These are phyloP conservation scores for Odontamblyopus lacepedii DNA, from an alignment of 2,797 vertebrate genomes.

Conservation along the genomic window DNA sequence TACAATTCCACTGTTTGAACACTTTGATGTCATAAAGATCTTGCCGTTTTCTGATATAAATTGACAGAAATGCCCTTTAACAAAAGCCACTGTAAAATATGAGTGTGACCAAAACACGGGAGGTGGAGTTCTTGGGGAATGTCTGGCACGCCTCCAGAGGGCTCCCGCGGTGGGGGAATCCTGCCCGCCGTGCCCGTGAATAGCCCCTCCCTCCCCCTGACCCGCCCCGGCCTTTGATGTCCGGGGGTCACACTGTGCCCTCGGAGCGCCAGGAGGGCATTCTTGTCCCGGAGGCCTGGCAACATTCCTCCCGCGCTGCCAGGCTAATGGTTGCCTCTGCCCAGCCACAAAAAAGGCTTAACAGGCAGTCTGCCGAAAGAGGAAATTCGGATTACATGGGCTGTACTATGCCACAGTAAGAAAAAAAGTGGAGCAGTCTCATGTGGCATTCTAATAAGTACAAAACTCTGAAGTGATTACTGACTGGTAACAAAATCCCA, in stretches of 20 bases:
- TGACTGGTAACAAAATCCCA: background rate
- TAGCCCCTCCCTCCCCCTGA: slow-evolving; percentile 60
- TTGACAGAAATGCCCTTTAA: background rate
- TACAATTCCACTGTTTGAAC: background rate
- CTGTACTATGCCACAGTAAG: background rate
- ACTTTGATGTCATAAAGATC: background rate
- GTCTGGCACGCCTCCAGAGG: slow-evolving; percentile 65
- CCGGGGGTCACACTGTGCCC: slow-evolving; percentile 57
- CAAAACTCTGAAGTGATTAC: background rate
- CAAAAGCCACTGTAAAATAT: slow-evolving; percentile 21
- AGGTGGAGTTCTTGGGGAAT: slow-evolving; percentile 45
- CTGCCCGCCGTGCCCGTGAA: slow-evolving; percentile 69
- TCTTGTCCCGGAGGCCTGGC: slow-evolving; percentile 60
- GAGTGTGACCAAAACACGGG: slow-evolving; percentile 34
- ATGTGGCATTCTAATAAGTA: background rate
- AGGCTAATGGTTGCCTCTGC: slow-evolving; percentile 19
- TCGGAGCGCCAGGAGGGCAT: slow-evolving; percentile 49
- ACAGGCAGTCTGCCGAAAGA: slow-evolving; percentile 6
- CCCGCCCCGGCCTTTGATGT: slow-evolving; percentile 71
- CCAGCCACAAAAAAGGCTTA: slow-evolving; percentile 18
- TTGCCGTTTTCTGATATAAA: background rate
- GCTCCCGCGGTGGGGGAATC: slow-evolving; percentile 64
- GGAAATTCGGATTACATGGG: slow-evolving; percentile 25
- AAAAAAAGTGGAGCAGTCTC: background rate
- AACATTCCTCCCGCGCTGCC: slow-evolving; percentile 52